phyloP scores from a whole-genome alignment of 2,113 vertebrate genomes.

The Capreolus pygargus region DNA sequence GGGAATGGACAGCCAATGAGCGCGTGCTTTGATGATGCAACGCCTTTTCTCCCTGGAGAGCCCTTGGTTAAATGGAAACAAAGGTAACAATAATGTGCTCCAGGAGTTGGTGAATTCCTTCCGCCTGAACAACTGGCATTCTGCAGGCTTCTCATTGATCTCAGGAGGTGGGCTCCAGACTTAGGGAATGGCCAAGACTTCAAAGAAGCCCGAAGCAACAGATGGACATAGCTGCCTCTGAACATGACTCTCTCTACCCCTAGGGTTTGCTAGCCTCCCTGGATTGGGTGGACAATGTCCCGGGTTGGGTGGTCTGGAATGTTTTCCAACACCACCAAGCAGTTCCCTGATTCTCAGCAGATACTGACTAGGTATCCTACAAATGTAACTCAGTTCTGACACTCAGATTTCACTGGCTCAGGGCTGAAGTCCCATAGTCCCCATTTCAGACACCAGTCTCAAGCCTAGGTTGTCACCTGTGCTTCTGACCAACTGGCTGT shows the following conservation, averaged over 20 bases:
- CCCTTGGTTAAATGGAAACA: conserved; percentile 11
- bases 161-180: neutral
- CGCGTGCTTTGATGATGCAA: conserved; percentile 32
- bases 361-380: neutral
- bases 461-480: neutral
- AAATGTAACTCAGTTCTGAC: neutral
- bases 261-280: neutral
- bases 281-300: neutral
- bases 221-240: neutral
- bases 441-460: neutral
- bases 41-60: neutral
- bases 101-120: neutral
- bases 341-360: neutral
- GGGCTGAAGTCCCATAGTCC: neutral
- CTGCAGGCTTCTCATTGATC: neutral
- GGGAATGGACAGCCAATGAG: conserved; percentile 47
- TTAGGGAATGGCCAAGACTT: neutral
- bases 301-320: neutral
- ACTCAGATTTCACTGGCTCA: neutral
- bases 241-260: neutral
- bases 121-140: neutral
- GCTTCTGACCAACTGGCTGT: neutral
- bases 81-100: neutral
- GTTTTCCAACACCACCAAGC: neutral
- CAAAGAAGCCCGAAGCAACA: neutral